A percentile compares a stretch with the other conserved stretches of the same genome.
These are phyloP conservation scores for Isaurus tuberculatus DNA, from an alignment of 92 coral and sea anemone species.

Conservation along the genomic window DNA sequence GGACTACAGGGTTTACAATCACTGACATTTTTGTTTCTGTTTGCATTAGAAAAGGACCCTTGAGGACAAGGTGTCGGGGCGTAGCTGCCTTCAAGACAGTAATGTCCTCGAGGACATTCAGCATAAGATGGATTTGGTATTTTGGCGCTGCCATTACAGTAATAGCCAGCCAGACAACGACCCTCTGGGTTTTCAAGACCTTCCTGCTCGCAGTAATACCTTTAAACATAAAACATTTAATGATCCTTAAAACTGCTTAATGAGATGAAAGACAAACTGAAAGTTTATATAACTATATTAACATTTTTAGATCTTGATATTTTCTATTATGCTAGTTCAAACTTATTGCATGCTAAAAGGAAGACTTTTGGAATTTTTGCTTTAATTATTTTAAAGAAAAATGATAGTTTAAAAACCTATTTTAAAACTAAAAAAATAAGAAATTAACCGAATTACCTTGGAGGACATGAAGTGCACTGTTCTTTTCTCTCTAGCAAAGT, in stretches of 20 bases:
- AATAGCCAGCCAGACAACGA: constrained; percentile 83
- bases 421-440: not conserved
- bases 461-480: constrained; percentile 87
- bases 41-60: constrained; percentile 93
- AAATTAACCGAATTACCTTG: constrained; percentile 64
- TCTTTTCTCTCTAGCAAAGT: constrained; percentile 75
- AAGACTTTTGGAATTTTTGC: too few species aligned
- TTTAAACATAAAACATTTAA: too few species aligned
- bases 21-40: constrained; percentile 77
- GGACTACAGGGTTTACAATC: constrained; percentile 97
- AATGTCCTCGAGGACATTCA: constrained; percentile 89
- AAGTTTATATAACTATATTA: too few species aligned
- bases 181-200: constrained; percentile 87
- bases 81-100: constrained; percentile 90
- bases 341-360: too few species aligned
- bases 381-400: too few species aligned
- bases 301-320: too few species aligned
- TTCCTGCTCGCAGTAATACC: constrained; percentile 81
- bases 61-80: constrained; percentile 88
- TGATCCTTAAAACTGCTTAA: too few species aligned
- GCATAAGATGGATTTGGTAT: constrained; percentile 82
- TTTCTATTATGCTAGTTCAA: too few species aligned
- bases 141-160: constrained; percentile 79
- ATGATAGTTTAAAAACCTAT: too few species aligned
- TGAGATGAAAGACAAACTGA: too few species aligned